Base-by-base conservation (phyloP, 2,113 vertebrate genomes). In the Scatophagus argus region DNA sequence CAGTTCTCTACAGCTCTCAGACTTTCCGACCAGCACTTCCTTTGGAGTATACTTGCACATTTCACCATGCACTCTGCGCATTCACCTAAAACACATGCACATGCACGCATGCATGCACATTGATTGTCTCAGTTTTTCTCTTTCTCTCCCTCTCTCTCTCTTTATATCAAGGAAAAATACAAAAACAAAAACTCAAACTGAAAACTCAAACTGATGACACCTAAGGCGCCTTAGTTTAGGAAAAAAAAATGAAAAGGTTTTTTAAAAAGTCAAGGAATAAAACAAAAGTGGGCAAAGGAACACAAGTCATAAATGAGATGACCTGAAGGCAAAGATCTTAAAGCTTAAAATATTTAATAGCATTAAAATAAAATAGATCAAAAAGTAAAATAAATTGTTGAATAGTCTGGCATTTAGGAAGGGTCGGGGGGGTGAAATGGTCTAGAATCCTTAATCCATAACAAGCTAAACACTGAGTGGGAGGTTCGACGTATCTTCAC, bases 41-140 rank as follows among this genome's bases (percentile, higher is more conserved):
- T 89, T 89, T 88, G 84, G 78, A 91, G 88, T 81, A 89, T 87
- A 88, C 82, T 25, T 75, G 65, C 72, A 86, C 83, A 76, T 75
- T 82, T 46, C n/a, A 77, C 84, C 92, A 86, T 92, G 91, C 88
- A 86, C 78, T 85, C 80, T 80, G 86, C 51, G 62, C 90, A 89
- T 90, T 91, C 91, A 72, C 46, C 84, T 83, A 21, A 60, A 84
- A 83, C 82, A 71, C 88, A 84, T 79, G 80, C 88, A 84, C 92
- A 89, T 89, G 87, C 90, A 68, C 21, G 65, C 86, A 86, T 89
- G 89, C 89, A 90, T 90, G 86, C 92, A 93, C 87, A 79, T 86
- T 64, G 27, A 81, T 74, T 69, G 51, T 88, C 44, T 19, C 34
- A 69, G 71, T 68, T 27, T 75, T 72, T 68, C 71, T 81, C 60